Evolutionary conservation across 2,888 invertebrate genomes (phyloP).

Genomic region (Aleiodes testaceus): DNA sequence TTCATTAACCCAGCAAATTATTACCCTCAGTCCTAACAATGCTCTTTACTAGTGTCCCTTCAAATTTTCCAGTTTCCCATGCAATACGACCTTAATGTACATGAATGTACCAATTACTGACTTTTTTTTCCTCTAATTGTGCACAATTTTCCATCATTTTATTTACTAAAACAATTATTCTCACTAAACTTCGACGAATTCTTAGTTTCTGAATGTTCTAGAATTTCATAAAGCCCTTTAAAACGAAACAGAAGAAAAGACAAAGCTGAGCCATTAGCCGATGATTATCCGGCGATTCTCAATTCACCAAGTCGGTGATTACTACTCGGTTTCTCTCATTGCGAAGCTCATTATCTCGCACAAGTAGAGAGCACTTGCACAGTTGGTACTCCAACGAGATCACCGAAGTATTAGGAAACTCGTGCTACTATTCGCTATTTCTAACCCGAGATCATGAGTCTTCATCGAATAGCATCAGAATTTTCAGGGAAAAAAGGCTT

Average conservation of each 20-base stretch:
- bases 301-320: slow-evolving; percentile 30
- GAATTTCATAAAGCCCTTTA: slow-evolving; percentile 1
- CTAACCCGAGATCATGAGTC: too few species aligned
- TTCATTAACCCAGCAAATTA: slow-evolving; percentile 49
- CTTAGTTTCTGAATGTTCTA: neutral
- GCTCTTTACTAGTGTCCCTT: slow-evolving; percentile 1
- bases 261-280: slow-evolving; percentile 36
- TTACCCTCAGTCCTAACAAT: slow-evolving; percentile 39
- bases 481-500: too few species aligned
- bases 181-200: too few species aligned
- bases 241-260: neutral
- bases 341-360: slow-evolving; percentile 32
- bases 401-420: slow-evolving; percentile 2
- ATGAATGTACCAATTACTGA: slow-evolving; percentile 1
- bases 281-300: slow-evolving; percentile 38
- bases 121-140: slow-evolving; percentile 10
- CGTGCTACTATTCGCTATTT: too few species aligned
- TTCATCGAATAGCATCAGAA: too few species aligned
- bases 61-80: slow-evolving; percentile 41
- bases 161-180: too few species aligned
- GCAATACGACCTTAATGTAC: slow-evolving; percentile 30
- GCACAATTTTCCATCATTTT: neutral
- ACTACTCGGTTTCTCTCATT: neutral
- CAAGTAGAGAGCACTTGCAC: neutral
- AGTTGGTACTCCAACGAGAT: neutral